These are phyloP conservation scores for Brachyhypopomus gauderio DNA, from an alignment of 2,113 vertebrate genomes.

Conservation along the genomic window DNA sequence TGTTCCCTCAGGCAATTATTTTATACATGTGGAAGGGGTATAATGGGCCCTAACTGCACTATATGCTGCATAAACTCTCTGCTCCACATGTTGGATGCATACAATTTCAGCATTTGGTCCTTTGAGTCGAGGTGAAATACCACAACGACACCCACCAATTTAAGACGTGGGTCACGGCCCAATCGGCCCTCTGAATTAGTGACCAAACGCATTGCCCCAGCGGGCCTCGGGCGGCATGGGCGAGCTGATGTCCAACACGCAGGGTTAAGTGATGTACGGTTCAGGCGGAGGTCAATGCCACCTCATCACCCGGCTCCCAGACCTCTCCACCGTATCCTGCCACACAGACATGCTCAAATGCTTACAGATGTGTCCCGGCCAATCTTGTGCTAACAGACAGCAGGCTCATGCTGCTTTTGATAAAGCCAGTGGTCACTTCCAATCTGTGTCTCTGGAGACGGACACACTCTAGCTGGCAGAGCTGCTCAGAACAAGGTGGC, in stretches of 20 bases:
- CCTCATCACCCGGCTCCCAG: constrained; percentile 70
- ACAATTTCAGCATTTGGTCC: constrained; percentile 18
- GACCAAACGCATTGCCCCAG: constrained; percentile 32
- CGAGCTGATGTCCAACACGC: constrained; percentile 73
- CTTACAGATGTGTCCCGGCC: constrained; percentile 80
- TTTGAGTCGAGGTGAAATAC: constrained; percentile 42
- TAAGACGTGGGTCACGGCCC: constrained; percentile 67
- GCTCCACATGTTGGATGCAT: constrained; percentile 15
- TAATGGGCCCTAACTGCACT: neutral
- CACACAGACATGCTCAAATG: constrained; percentile 75
- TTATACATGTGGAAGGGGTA: constrained; percentile 29
- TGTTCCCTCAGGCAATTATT: constrained; percentile 10
- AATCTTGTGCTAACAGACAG: constrained; percentile 73
- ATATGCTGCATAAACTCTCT: constrained; percentile 3
- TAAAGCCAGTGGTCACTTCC: constrained; percentile 75
- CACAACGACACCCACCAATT: constrained; percentile 26
- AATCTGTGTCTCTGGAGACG: constrained; percentile 71
- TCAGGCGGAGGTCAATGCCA: constrained; percentile 74
- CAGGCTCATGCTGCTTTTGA: constrained; percentile 73
- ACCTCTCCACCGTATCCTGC: constrained; percentile 71
- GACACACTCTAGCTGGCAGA: constrained; percentile 55
- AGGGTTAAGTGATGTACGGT: constrained; percentile 77
- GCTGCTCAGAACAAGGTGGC: constrained; percentile 22
- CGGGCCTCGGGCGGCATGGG: constrained; percentile 57
- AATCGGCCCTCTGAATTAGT: constrained; percentile 52